Percentiles rank a stretch among this genome's conserved stretches.
Conservation (phyloP, 2,797 vertebrate genomes). For the Leuciscus waleckii region DNA sequence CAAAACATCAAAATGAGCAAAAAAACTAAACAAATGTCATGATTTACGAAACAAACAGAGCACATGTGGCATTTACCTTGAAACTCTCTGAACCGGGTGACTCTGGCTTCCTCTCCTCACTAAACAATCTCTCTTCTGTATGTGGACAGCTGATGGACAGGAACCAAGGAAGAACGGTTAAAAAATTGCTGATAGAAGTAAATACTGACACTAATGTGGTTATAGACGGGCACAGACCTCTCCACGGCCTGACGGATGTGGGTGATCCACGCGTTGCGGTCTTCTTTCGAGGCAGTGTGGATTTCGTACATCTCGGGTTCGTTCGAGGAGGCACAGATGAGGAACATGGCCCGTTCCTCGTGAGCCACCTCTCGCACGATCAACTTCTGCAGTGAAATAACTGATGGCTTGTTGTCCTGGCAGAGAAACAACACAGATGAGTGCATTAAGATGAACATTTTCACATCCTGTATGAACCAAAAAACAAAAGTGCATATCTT, state of each 20-base stretch:
- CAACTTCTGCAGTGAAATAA: slow-evolving; percentile 86
- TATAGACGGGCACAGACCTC: slow-evolving; percentile 69
- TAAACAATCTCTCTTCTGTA: slow-evolving; percentile 83
- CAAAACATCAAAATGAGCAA: not conserved
- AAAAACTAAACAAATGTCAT: not conserved
- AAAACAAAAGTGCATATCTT: not conserved
- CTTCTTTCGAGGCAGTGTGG: slow-evolving; percentile 84
- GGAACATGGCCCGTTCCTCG: slow-evolving; percentile 88
- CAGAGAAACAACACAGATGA: not conserved
- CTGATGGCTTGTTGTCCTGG: slow-evolving; percentile 85
- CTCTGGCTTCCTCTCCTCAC: slow-evolving; percentile 86
- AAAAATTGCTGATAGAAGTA: not conserved
- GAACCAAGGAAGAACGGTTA: not conserved
- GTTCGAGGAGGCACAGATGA: slow-evolving; percentile 84
- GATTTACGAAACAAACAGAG: not conserved
- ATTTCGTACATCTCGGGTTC: slow-evolving; percentile 91
- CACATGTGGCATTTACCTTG: slow-evolving; percentile 80
- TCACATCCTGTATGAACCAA: not conserved
- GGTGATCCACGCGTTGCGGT: slow-evolving; percentile 86
- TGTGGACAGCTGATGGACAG: slow-evolving; percentile 84
- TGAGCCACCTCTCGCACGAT: slow-evolving; percentile 90
- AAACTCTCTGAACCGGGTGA: slow-evolving; percentile 83
- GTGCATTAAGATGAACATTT: not conserved
- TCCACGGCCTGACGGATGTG: slow-evolving; percentile 85
- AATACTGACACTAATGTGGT: not conserved